Percentiles rank a stretch among this genome's conserved stretches.
phyloP scores from a whole-genome alignment of 2,888 invertebrate genomes.

The Ormyrus nitidulus region DNA sequence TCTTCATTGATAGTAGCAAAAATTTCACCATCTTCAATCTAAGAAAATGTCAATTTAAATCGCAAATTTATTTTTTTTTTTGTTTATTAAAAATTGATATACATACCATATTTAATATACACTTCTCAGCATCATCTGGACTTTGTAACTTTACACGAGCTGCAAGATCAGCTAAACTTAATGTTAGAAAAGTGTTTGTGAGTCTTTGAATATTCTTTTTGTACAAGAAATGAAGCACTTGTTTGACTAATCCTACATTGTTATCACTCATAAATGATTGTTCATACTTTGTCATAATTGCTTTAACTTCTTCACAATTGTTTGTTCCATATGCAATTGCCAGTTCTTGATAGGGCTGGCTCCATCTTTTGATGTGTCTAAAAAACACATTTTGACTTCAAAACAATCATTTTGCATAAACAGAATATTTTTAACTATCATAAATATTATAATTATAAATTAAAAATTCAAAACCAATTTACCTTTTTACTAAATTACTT shows the following conservation, averaged over 20 bases:
- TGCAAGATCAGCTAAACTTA: constrained; percentile 92
- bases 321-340: constrained; percentile 87
- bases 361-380: constrained; percentile 89
- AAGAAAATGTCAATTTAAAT: constrained; percentile 50
- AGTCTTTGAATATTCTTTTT: constrained; percentile 97
- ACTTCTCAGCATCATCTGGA: constrained; percentile 92
- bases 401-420: neutral
- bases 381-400: constrained; percentile 3
- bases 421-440: neutral
- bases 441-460: neutral
- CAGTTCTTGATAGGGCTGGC: constrained; percentile 92
- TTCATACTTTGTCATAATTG: constrained; percentile 85
- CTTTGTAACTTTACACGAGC: constrained; percentile 90
- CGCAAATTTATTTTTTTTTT: neutral
- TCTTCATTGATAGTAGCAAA: constrained; percentile 98
- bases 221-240: constrained; percentile 92
- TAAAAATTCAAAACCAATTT: constrained; percentile 11
- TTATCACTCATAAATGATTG: constrained; percentile 88
- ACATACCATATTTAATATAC: constrained; percentile 94
- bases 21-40: constrained; percentile 98
- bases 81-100: neutral
- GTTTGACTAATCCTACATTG: constrained; percentile 86
- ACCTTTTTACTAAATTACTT: constrained; percentile 87
- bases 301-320: constrained; percentile 83
- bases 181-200: constrained; percentile 94